phyloP scores from a whole-genome alignment of 2,113 vertebrate species.

The Calypte anna region DNA sequence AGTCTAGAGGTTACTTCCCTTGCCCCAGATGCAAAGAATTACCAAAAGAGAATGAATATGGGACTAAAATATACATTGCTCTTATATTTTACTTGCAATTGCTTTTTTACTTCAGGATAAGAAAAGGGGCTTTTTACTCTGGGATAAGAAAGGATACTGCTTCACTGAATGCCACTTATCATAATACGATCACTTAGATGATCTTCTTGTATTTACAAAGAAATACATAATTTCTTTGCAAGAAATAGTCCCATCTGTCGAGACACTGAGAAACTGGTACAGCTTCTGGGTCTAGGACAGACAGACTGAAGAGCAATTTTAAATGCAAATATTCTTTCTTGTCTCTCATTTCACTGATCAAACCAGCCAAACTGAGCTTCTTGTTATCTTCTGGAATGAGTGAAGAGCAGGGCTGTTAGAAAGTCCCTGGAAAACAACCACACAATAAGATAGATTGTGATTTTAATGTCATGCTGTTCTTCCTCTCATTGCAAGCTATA shows the following conservation, averaged over 20 bases:
- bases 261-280: background rate
- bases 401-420: background rate
- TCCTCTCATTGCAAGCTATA: slow-evolving; percentile 19
- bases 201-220: background rate
- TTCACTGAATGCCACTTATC: background rate
- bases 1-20: background rate
- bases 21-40: background rate
- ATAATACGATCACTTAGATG: background rate
- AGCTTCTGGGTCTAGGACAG: background rate
- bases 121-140: background rate
- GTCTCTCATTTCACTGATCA: background rate
- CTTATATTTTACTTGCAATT: background rate
- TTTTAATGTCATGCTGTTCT: slow-evolving; percentile 34
- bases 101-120: background rate
- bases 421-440: background rate
- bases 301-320: slow-evolving; percentile 32
- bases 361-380: background rate
- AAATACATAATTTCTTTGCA: background rate
- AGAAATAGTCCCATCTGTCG: background rate
- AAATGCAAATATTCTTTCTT: background rate
- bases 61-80: background rate
- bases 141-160: background rate
- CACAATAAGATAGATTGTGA: background rate
- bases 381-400: background rate
- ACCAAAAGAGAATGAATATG: background rate